phyloP scores from a whole-genome alignment of 2,797 vertebrate species.

The Betta splendens region DNA sequence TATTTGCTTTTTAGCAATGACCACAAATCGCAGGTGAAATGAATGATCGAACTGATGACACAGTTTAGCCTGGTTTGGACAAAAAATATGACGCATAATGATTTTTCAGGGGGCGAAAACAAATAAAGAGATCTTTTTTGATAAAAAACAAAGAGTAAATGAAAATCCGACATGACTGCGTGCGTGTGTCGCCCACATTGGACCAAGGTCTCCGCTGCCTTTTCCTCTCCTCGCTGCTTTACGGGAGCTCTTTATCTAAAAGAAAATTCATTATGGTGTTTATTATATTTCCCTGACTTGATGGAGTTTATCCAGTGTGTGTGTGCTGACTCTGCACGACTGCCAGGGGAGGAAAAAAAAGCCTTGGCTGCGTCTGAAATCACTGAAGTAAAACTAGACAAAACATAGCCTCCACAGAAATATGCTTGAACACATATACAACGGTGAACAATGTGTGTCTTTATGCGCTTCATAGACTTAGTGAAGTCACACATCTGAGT shows the following conservation, averaged over 20 bases:
- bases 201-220: conserved; percentile 30
- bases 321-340: conserved; percentile 17
- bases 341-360: conserved; percentile 47
- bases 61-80: conserved; percentile 43
- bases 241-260: conserved; percentile 44
- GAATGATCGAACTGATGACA: too few species aligned
- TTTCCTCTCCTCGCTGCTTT: conserved; percentile 36
- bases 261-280: conserved; percentile 44
- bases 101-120: conserved; percentile 44
- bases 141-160: conserved; percentile 58
- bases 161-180: conserved; percentile 57
- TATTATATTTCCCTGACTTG: conserved; percentile 21
- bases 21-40: not conserved
- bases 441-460: conserved; percentile 36
- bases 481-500: conserved; percentile 43
- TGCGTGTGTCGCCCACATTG: conserved; percentile 25
- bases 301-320: conserved; percentile 20
- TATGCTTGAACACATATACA: conserved; percentile 45
- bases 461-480: conserved; percentile 48
- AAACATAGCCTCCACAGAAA: conserved; percentile 46
- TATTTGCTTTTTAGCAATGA: too few species aligned
- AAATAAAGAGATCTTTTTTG: conserved; percentile 52
- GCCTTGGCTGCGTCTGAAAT: conserved; percentile 28
- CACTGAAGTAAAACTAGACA: conserved; percentile 32
- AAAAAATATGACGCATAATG: conserved; percentile 41